Evolutionary conservation across 1,140 invertebrate species (phyloP), one percentile per base, ranked within the genome.

Genomic region (Stenopsyche tienmushanensis): DNA sequence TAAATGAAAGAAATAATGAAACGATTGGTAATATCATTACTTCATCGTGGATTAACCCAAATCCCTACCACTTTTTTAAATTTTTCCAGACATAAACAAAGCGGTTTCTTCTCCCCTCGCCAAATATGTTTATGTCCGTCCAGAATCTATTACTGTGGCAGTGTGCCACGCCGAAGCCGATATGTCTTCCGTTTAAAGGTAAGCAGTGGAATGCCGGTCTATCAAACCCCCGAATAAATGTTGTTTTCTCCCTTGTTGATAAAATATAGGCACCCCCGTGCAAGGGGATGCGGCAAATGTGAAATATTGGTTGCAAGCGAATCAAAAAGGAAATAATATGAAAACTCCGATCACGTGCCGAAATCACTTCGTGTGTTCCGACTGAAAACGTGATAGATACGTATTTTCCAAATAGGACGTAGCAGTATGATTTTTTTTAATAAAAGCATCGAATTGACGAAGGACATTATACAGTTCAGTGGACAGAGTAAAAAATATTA

Each of bases 271-370:
- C 18, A 9, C 52, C 52, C 15, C n/a, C 13, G 8, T 25, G 34
- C 2, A 1, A 21, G 25, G 53, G 53, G 53, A 25, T 34, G 59
- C 15, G 47, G 47, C 59, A 39, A 49, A 50, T 64, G 55, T 64
- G 66, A 63, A 63, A 64, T 67, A 63, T 67, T 44, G 59, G 53
- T 62, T 63, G 65, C 64, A 57, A 67, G 60, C 66, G 66, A 67
- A 67, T 67, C 66, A 64, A 60, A 67, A 52, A 64, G 53, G 25
- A 49, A 58, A 44, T 25, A 47, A 59, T 58, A 62, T 64, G 50
- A 64, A 59, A 63, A 64, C 52, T 55, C 54, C 15, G 26, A 39
- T 63, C 53, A 63, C 66, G 66, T 67, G 50, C 9, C 26, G 13
- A 55, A 54, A 63, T 67, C 65, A 62, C 65, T 62, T 58, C 29